phyloP scores from a whole-genome alignment of 2,888 invertebrate genomes.

The Tenthredo livida region DNA sequence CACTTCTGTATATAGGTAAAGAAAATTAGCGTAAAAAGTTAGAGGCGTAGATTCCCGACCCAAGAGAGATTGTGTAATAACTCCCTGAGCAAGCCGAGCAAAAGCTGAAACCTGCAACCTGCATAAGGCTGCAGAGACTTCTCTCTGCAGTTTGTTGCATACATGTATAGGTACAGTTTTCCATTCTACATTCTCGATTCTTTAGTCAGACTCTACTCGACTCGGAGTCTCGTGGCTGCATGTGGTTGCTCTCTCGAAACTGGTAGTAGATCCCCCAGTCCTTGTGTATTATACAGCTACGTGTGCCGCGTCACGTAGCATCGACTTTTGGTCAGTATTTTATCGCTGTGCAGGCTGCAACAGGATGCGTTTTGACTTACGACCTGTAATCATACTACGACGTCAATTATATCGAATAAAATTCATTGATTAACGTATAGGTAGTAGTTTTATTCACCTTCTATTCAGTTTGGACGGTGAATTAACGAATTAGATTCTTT shows the following conservation, averaged over 20 bases:
- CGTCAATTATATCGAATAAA: background rate
- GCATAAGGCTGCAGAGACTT: background rate
- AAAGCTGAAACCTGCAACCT: background rate
- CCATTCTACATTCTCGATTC: background rate
- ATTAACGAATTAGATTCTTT: background rate
- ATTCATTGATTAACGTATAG: background rate
- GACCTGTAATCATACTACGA: background rate
- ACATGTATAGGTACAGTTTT: background rate
- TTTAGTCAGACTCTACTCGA: background rate
- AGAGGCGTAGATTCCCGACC: background rate
- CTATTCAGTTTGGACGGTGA: background rate
- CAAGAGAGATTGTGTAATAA: background rate
- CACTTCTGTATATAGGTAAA: background rate
- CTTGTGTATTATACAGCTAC: background rate
- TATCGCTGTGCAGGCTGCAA: background rate
- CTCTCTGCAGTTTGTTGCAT: background rate
- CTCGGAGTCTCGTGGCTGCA: background rate
- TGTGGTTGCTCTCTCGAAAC: background rate
- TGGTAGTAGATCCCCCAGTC: background rate
- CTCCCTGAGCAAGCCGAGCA: background rate
- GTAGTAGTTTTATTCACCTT: background rate
- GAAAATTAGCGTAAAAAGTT: background rate
- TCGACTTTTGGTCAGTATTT: background rate
- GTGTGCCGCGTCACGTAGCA: constrained; percentile 34
- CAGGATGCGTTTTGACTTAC: constrained; percentile 10